Evolutionary conservation across 2,113 vertebrate species (phyloP), one percentile per base, ranked within the genome.

Genomic region (Phodopus roborovskii): DNA sequence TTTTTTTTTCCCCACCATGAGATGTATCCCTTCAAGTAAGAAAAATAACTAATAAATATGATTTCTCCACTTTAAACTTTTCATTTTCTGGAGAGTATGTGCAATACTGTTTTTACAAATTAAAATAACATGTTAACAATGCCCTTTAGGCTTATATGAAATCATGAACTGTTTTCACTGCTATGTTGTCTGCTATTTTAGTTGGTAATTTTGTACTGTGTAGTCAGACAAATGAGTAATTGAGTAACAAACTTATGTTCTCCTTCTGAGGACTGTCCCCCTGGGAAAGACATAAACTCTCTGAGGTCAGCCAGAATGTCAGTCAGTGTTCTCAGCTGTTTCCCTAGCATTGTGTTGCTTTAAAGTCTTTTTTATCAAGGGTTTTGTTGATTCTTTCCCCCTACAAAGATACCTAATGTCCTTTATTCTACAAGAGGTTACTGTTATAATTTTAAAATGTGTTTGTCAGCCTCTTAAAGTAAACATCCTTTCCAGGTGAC

Each of bases 261-360:
- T 11, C 16, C 24, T 93, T 94, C 5, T 64, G 90, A 93, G 81
- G 20, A 68, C 66, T 42, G 53, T 53, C 16, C 39, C 45, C 9
- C 68, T 39, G 7, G 50, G 39, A n/a, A 20, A 24, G 36, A 15
- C 13, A 33, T 82, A 58, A 84, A 36, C 24, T 96, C 26, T 82
- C 22, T 48, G 36, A 83, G 20, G 13, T 90, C 33, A 64, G 28
- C 8, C 24, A 92, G 66, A 93, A 79, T 78, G 91, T 85, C 39
- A 94, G 91, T 85, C 39, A 94, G 42, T 30, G 42, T 45, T 85
- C 36, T 88, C 26, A 48, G 28, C 36, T 92, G 17, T 91, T 22
- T 85, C 30, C 39, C 62, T 87, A 50, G 64, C 81, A 7, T 92
- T 85, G 15, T 74, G 64, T 88, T 48, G 56, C 62, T 95, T 82